These are phyloP conservation scores for Distichodus sexfasciatus DNA, from an alignment of 2,797 vertebrate species.

Conservation along the genomic window DNA sequence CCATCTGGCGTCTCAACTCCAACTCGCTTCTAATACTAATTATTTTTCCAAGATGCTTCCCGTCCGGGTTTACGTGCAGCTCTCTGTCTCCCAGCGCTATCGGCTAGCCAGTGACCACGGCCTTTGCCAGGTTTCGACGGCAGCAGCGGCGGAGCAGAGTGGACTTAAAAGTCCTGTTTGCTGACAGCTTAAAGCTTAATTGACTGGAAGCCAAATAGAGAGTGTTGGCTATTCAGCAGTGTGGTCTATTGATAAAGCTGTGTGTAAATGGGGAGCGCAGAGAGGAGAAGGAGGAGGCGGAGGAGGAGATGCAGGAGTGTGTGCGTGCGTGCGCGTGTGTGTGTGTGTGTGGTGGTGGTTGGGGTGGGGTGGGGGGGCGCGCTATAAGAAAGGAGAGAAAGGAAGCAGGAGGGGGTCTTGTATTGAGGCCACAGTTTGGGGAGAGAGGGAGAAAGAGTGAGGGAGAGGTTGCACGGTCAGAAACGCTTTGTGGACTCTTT, in stretches of 20 bases:
- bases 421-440: slow-evolving; percentile 58
- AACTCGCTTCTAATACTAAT: background rate
- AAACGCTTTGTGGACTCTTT: slow-evolving; percentile 67
- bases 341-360: slow-evolving; percentile 5
- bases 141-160: slow-evolving; percentile 77
- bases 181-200: slow-evolving; percentile 88
- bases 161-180: slow-evolving; percentile 85
- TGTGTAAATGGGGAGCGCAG: slow-evolving; percentile 66
- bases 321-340: slow-evolving; percentile 19
- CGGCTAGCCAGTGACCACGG: slow-evolving; percentile 31
- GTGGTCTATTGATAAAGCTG: slow-evolving; percentile 71
- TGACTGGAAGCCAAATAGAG: slow-evolving; percentile 85
- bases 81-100: no score
- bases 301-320: background rate
- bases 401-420: slow-evolving; percentile 29
- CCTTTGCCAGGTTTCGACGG: slow-evolving; percentile 77
- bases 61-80: slow-evolving; percentile 38
- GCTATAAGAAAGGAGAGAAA: slow-evolving; percentile 18
- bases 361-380: background rate
- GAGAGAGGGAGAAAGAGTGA: slow-evolving; percentile 31
- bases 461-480: slow-evolving; percentile 65
- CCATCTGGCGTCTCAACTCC: background rate
- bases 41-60: slow-evolving; percentile 10
- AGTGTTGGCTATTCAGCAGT: slow-evolving; percentile 73
- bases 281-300: slow-evolving; percentile 25